phyloP scores from a whole-genome alignment of 2,888 invertebrate species.

The Dicranocentrus wangi region DNA sequence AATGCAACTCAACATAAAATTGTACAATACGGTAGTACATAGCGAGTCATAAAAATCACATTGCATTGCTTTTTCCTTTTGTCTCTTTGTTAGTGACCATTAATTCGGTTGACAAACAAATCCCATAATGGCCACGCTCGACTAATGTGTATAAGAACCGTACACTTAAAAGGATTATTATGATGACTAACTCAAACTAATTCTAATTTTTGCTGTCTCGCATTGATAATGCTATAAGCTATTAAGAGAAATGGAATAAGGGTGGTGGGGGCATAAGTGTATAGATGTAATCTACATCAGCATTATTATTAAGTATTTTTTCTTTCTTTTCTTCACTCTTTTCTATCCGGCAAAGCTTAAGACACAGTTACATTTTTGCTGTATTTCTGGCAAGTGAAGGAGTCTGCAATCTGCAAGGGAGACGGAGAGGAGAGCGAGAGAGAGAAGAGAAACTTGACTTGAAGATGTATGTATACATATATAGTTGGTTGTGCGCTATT shows the following conservation, averaged over 20 bases:
- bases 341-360: constrained; percentile 31
- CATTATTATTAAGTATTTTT: not conserved
- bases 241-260: not conserved
- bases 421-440: constrained; percentile 15
- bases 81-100: constrained; percentile 48
- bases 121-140: constrained; percentile 54
- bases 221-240: not conserved
- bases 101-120: constrained; percentile 63
- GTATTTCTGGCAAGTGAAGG: constrained; percentile 26
- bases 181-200: constrained; percentile 52
- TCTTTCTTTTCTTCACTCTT: constrained; percentile 27
- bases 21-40: too few relatives aligned
- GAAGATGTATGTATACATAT: constrained; percentile 34
- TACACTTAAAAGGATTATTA: constrained; percentile 61
- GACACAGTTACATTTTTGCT: constrained; percentile 21
- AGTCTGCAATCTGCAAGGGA: constrained; percentile 30
- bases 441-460: constrained; percentile 34
- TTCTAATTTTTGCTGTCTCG: constrained; percentile 48
- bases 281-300: constrained; percentile 9
- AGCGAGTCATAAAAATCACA: constrained; percentile 56
- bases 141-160: constrained; percentile 41
- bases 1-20: too few relatives aligned
- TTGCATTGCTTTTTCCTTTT: constrained; percentile 50
- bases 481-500: constrained; percentile 22
- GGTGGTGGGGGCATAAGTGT: not conserved